Base-by-base conservation (phyloP, 2,113 vertebrate genomes). In the Mesoclemmys tuberculata region DNA sequence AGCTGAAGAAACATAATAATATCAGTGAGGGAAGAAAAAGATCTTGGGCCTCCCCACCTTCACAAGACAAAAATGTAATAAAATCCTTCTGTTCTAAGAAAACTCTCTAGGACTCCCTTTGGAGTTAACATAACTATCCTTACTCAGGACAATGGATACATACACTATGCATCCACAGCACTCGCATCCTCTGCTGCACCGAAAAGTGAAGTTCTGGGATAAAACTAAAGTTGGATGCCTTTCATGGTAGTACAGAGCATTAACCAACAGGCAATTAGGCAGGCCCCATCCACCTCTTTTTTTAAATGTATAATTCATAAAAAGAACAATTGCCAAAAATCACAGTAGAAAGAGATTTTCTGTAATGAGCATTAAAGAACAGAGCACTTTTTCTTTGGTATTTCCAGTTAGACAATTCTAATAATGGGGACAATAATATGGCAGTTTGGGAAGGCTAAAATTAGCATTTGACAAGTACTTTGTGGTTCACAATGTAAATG, bases 401-500 rank as follows among this genome's bases (percentile, higher is more conserved):
- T 95, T 94, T 93, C 97, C 92, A 93, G 38, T 85, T 80, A 80
- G 26, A 96, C 75, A 82, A 90, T 97, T 89, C 27, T 94, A 96
- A 97, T 97, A 97, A 93, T 48, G 95, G 93, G 84, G 89, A 77
- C 84, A 97, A 90, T 96, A 91, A 97, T 94, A 94, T 2, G 10
- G 68, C 82, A 95, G 92, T 93, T 95, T 75, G 31, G 55, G 92
- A 97, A 98, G 94, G 80, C 58, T 96, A 96, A 97, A 98, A 98
- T 98, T 98, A 97, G 87, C 75, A 82, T 95, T 93, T 97, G 92
- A 97, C 93, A 95, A 94, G 93, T 91, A 95, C 87, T 96, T 95
- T 90, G 95, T 52, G 81, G 92, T 80, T 94, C 58, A 5, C 89
- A 96, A 91, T 98, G 97, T 96, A 97, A 93, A 96, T 92, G 96